Percentiles rank a stretch among this genome's conserved stretches.
Evolutionary conservation across 1,140 invertebrate species (phyloP).

Genomic region (Stegodyphus mimosarum): DNA sequence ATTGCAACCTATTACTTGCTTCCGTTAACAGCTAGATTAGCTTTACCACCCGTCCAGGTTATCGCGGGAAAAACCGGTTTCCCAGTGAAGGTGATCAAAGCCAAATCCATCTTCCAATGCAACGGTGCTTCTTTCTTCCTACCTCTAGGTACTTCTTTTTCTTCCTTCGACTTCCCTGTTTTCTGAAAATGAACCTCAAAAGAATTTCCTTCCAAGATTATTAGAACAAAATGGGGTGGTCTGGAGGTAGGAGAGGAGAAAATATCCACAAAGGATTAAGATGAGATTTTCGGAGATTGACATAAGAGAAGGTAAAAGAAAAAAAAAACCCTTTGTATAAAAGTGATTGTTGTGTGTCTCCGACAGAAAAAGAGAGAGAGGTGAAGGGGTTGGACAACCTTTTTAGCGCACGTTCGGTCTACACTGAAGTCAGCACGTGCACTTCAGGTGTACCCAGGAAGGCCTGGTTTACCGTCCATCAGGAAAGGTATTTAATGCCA

Average conservation of each 20-base stretch:
- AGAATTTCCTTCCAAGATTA: neutral
- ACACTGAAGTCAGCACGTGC: constrained; percentile 20
- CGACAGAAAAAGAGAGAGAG: too few relatives aligned
- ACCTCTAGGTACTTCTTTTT: constrained; percentile 5
- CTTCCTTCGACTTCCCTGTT: neutral
- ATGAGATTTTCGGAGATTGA: too few relatives aligned
- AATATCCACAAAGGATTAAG: neutral
- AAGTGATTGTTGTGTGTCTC: too few relatives aligned
- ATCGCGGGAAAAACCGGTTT: constrained; percentile 20
- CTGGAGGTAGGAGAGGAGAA: constrained; percentile 15
- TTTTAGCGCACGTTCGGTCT: constrained; percentile 35
- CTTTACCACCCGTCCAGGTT: neutral
- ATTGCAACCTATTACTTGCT: constrained; percentile 38
- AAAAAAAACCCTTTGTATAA: too few relatives aligned
- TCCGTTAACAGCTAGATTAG: constrained; percentile 35
- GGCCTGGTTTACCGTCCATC: constrained; percentile 40
- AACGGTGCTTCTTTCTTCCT: constrained; percentile 5
- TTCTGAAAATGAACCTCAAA: neutral
- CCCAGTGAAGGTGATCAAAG: neutral
- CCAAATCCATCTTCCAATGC: neutral
- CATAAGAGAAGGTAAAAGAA: too few relatives aligned
- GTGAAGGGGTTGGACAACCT: neutral
- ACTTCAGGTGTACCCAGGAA: neutral
- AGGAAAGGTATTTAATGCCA: constrained; percentile 46
- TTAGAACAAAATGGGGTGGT: constrained; percentile 34